Percentiles rank a stretch among this genome's conserved stretches.
Conservation (phyloP, 2,113 vertebrate genomes). For the Lontra canadensis region DNA sequence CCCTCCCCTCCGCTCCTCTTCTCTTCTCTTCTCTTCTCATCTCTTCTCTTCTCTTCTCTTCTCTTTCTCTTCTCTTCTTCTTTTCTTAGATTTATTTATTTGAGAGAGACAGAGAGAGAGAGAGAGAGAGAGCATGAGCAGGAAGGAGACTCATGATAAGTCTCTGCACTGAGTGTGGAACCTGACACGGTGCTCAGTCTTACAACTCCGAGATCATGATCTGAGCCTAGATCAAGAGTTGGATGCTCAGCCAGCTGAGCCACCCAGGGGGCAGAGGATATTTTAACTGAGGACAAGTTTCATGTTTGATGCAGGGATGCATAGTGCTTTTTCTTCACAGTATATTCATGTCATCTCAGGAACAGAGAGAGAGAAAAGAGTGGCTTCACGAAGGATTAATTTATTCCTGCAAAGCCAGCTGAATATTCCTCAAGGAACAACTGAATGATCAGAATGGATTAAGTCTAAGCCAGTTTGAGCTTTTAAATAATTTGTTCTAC, state of each 20-base stretch:
- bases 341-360: neutral
- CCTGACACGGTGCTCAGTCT: fast-evolving
- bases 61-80: too few species aligned
- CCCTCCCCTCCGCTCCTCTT: too few species aligned
- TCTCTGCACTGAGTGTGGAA: neutral
- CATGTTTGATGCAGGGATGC: neutral
- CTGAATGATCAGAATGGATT: neutral
- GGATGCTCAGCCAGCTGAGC: fast-evolving
- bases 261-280: neutral
- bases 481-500: neutral
- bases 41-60: too few species aligned
- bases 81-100: neutral
- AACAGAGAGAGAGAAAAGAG: neutral
- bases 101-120: neutral
- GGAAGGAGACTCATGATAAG: neutral
- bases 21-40: too few species aligned
- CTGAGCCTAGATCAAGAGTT: neutral
- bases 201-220: neutral
- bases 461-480: neutral
- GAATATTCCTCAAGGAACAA: neutral
- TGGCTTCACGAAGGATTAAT: neutral
- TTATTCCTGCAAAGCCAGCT: neutral
- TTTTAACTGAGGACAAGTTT: neutral
- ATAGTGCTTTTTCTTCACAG: neutral
- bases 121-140: neutral